Conservation (phyloP, 2,797 vertebrate species). For the Ctenopoma kingsleyae region DNA sequence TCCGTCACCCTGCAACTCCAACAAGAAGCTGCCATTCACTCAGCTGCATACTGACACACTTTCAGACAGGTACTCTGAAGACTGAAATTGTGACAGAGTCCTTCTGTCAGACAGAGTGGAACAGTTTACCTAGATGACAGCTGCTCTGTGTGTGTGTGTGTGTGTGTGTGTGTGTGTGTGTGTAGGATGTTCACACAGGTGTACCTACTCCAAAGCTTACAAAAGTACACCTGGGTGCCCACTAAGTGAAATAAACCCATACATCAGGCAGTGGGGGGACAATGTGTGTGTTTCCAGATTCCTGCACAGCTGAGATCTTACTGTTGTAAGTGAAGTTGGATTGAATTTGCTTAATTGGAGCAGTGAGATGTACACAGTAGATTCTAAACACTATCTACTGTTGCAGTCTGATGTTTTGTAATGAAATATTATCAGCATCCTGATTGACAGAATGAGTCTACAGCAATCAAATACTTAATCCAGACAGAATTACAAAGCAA, state of each 20-base stretch:
- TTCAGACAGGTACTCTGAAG: constrained; percentile 45
- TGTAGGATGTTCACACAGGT: constrained; percentile 32
- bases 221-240: constrained; percentile 32
- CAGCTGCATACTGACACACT: constrained; percentile 48
- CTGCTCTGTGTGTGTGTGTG: constrained; percentile 10
- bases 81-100: constrained; percentile 53
- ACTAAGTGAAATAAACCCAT: constrained; percentile 50
- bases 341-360: constrained; percentile 1
- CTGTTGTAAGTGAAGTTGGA: constrained; percentile 29
- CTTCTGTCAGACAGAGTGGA: constrained; percentile 50
- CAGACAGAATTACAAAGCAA: neutral
- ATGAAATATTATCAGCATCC: neutral
- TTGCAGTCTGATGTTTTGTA: constrained; percentile 7
- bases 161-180: constrained; percentile 9
- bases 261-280: constrained; percentile 34
- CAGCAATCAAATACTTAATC: constrained; percentile 11
- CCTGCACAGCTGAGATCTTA: constrained; percentile 19
- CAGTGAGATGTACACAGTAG: constrained; percentile 18
- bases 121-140: constrained; percentile 64
- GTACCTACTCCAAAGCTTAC: constrained; percentile 46
- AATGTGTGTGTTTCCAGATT: constrained; percentile 8
- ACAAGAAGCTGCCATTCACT: constrained; percentile 53
- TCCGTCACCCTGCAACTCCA: constrained; percentile 44
- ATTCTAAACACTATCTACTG: constrained; percentile 10
- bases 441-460: neutral